Base-by-base conservation (phyloP, 2,797 vertebrate genomes). In the Paramormyrops hopkinsi region DNA sequence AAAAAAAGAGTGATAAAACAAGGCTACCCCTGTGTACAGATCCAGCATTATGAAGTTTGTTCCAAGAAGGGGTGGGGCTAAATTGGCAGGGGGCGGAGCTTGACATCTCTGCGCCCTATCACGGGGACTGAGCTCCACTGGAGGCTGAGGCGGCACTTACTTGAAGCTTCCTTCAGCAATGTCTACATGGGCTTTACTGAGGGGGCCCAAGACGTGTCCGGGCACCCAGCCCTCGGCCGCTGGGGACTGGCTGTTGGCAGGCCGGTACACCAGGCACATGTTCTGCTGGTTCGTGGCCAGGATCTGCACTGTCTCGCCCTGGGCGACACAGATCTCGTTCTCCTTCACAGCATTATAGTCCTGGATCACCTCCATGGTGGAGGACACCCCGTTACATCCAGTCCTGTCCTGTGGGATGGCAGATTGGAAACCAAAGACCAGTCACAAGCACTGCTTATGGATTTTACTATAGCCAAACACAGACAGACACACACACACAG, bases 211-310 rank as follows among this genome's bases (percentile, higher is more conserved):
- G 93, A 99, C 94, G 90, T 93, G 96, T 89, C 98, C 98, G 0
- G 98, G 99, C 91, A 99, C 97, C 98, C 98, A 99, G 96, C 98
- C 99, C 96, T 99, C 98, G 0, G 99, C 99, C 0, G 98, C 98
- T 0, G 99, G 98, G 2, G 98, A 99, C 17, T 96, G 97, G 94
- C 97, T 97, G 2, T 97, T 97, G 88, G 98, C 97, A 0, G 97
- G 96, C 89, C 98, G 97, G 95, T 96, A 98, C 87, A 99, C 98
- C 91, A 99, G 97, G 95, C 96, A 98, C 98, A 99, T 99, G 94
- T 99, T 99, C 96, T 99, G 98, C 96, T 99, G 99, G 94, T 99
- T 99, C 94, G 97, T 93, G 92, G 98, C 97, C 92, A 99, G 96
- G 93, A 99, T 95, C 92, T 99, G 99, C 88, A 99, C 98, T 53